Base-by-base conservation (phyloP, 53 echinoderm and acorn worm species). In the Patiria pectinifera region DNA sequence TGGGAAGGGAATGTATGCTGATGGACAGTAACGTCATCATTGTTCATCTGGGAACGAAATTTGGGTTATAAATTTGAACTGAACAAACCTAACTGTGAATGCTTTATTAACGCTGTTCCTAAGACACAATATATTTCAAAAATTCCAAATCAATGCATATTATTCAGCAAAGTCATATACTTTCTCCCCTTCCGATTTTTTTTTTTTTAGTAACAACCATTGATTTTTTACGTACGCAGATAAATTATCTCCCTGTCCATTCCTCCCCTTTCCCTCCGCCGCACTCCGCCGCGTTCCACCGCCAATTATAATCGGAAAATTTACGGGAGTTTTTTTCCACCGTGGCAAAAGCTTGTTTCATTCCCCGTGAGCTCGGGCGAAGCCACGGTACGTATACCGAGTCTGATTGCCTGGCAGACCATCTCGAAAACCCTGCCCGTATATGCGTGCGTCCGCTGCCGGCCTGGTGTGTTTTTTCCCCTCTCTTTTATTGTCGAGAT, bases 301-400 rank as follows among this genome's bases (percentile, higher is more conserved):
- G 80, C 47, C 80, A 79, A 79, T 79, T 79, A 79, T 79, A 2
- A 44, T 79, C 45, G 80, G 16, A 19, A 25, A 79, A 79, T 79
- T 46, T 3, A 66, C 3, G 66, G 3, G 80, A 43, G 19, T n/a
- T 79, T 15, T 79, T 79, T 79, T 79, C 47, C 80, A 11, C 47
- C 45, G 47, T 13, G 3, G 46, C 46, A 11, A 16, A 15, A 2
- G 16, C 45, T 46, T 46, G 46, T 79, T 79, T 45, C 80, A 45
- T 25, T 45, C 45, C 80, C 35, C 35, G 35, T 35, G 35, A 35
- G 35, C 35, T 35, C 35, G 35, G 35, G 35, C 35, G 35, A 35
- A 35, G 35, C 35, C 35, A 35, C 15, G 45, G 22, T 47, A 53
- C 80, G 12, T 45, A 11, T 63, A 18, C 66, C 15, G 19, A 66